phyloP scores from a whole-genome alignment of 2,888 invertebrate species.

The Apamea anceps region DNA sequence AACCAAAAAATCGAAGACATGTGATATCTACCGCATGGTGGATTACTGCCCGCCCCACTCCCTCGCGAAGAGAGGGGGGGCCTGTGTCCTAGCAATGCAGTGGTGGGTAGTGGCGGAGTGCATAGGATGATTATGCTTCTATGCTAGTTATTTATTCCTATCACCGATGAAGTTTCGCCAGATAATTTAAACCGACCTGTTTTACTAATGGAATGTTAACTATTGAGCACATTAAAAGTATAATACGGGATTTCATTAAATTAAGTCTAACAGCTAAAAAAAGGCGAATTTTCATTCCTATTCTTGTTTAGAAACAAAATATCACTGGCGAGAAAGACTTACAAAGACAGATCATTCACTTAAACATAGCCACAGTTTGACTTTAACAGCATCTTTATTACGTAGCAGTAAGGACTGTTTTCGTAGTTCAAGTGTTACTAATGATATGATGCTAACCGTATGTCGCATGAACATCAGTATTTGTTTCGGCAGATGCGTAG shows the following conservation, averaged over 20 bases:
- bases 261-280: background rate
- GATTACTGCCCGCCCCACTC: background rate
- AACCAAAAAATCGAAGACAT: no score
- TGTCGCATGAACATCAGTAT: background rate
- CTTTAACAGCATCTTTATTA: background rate
- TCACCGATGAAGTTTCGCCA: background rate
- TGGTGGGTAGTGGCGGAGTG: no score
- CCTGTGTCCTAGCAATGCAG: no score
- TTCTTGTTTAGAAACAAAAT: background rate
- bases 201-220: constrained; percentile 15
- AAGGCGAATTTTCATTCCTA: background rate
- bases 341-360: background rate
- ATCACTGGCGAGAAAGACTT: background rate
- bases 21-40: background rate
- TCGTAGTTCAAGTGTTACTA: background rate
- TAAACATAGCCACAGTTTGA: no score
- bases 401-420: constrained; percentile 8
- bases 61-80: no score
- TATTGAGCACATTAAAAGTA: constrained; percentile 35
- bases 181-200: background rate
- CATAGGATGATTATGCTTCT: no score
- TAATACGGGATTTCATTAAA: constrained; percentile 7
- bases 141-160: background rate
- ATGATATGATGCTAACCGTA: background rate
- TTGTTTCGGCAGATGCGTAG: background rate